Evolutionary conservation across 2,888 invertebrate species (phyloP), one percentile per base, ranked within the genome.

Genomic region (Oscheius sp.): DNA sequence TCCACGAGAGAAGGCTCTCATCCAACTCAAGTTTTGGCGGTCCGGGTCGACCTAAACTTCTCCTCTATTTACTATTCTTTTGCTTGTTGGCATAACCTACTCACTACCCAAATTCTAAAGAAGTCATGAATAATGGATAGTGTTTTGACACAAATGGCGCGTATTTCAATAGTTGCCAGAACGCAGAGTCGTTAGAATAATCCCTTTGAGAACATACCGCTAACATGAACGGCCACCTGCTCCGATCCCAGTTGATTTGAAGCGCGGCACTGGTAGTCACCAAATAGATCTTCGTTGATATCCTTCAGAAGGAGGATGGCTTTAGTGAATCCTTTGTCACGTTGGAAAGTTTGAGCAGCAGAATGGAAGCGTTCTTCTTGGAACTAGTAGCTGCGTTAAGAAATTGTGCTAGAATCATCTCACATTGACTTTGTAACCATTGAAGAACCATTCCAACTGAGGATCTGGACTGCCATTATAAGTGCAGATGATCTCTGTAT

Each of bases 401-500:
- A 17, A 41, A 41, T 41, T 3, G 41, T 41, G 41, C 14, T 41
- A 2, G 41, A 41, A 17, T 17, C 8, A 36, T 6, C 41, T 50
- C 71, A 82, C 82, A 50, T 78, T 76, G 49, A 82, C 72, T 59
- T 74, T 77, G 68, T 75, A 78, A 26, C 78, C 79, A 67, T 82
- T 80, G 75, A 80, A 80, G 47, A 72, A 65, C 82, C 82, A 82
- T 54, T 81, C 80, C 67, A 76, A 69, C 67, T 73, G 73, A 6
- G 82, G 82, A 50, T 71, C 71, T 33, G 82, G 82, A 41, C 72
- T 70, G 30, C 82, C 82, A 51, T 78, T 77, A 70, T 81, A 82
- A n/a, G 72, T 67, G 70, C 82, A 82, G 30, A 75, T 74, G 50
- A 82, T 56, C 30, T 78, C 75, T 12, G 74, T 74, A 26, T 72